A percentile compares a stretch with the other conserved stretches of the same genome.
Conservation (phyloP, 2,888 invertebrate species). For the Tromatobia lineatoria region DNA sequence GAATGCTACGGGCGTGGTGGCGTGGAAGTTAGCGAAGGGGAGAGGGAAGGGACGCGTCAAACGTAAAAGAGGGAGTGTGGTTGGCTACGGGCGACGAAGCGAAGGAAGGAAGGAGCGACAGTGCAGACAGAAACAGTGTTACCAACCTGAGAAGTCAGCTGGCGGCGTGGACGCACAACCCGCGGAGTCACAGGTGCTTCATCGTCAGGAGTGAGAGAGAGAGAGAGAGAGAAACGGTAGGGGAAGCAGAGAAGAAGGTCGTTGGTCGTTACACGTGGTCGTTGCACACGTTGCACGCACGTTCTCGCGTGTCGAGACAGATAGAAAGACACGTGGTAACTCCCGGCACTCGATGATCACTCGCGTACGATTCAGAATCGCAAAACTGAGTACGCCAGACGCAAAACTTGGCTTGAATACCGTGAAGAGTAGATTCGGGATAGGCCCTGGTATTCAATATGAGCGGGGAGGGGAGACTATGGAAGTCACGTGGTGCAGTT, state of each 20-base stretch:
- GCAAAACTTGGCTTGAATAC: conserved; percentile 56
- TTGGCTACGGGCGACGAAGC: background rate
- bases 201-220: background rate
- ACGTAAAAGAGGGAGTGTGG: conserved; percentile 21
- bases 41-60: conserved; percentile 47
- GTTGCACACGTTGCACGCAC: conserved; percentile 36
- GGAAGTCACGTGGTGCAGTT: conserved; percentile 58
- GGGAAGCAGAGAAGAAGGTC: background rate
- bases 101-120: conserved; percentile 9
- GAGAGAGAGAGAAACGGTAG: background rate
- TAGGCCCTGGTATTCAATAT: conserved; percentile 33
- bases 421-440: conserved; percentile 39
- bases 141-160: conserved; percentile 67
- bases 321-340: background rate
- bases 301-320: conserved; percentile 5
- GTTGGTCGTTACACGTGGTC: conserved; percentile 43
- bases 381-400: conserved; percentile 34
- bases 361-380: conserved; percentile 38
- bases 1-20: conserved; percentile 39
- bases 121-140: conserved; percentile 48
- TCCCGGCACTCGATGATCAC: conserved; percentile 1
- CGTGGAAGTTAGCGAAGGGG: conserved; percentile 19
- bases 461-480: conserved; percentile 17
- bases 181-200: conserved; percentile 56
- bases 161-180: conserved; percentile 23